Evolutionary conservation across 37 sponge, comb jelly and placozoan genomes (phyloP), one percentile per base, ranked within the genome.

Genomic region (Cliona cf. orientalis): DNA sequence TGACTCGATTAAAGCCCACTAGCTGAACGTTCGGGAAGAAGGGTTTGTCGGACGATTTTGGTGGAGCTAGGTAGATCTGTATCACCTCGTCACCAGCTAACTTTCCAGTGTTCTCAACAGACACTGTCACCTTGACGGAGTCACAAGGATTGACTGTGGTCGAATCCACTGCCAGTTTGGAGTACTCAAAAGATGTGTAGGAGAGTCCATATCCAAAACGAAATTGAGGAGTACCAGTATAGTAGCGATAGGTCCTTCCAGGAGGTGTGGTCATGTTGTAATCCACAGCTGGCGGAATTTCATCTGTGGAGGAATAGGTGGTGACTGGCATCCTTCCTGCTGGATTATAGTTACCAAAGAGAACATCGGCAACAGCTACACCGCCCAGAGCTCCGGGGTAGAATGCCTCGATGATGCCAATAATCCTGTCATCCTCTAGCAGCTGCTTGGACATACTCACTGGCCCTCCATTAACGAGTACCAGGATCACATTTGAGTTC

Each of bases 321-420:
- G 83, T 88, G 58, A 77, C 39, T 5, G 89, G 89, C 71, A 88
- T 63, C 66, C 76, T 53, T 19, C 89, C 89, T 22, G 46, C 83
- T 36, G 89, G 89, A 37, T 82, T 82, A 37, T 67, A 69, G 7
- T 64, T 42, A 61, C 90, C 90, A 74, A 90, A 80, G 32, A 90
- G 63, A 25, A 86, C 87, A 70, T 80, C 76, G 4, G 91, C 87
- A 55, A 91, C 87, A 23, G 91, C 91, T 2, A 42, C 56, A 2
- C 87, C 91, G 2, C 91, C 91, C 31, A 80, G 39, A 35, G 87
- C 82, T 40, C 91, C 91, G 31, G 87, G 87, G 44, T 91, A 91
- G 77, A 85, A 91, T 39, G 87, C 91, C 46, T 91, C 91, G 33
- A 91, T 38, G 22, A 86, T 67, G 11, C 80, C 87, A 6, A 67